Conservation (phyloP, 2,797 vertebrate genomes). For the Heterohyrax brucei region DNA sequence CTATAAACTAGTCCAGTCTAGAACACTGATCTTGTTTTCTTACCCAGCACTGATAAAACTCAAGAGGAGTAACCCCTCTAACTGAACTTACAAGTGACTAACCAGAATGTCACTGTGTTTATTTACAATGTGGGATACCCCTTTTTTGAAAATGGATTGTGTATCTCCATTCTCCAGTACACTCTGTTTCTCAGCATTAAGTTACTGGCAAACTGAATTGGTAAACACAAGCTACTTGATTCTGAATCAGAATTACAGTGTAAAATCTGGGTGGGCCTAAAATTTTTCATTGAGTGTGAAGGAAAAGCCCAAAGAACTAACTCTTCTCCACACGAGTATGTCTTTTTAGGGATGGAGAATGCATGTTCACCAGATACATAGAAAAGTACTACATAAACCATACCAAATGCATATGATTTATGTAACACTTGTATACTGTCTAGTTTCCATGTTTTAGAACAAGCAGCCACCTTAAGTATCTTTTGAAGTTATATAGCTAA, state of each 20-base stretch:
- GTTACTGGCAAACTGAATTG: constrained; percentile 12
- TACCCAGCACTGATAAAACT: neutral
- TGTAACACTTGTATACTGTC: too few species aligned
- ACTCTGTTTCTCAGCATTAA: neutral
- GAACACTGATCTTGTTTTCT: neutral
- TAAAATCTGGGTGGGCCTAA: neutral
- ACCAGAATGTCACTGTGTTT: neutral
- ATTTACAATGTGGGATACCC: neutral
- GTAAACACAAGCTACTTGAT: constrained; percentile 5
- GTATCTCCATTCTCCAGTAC: neutral
- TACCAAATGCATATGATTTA: neutral
- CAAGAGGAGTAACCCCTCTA: neutral
- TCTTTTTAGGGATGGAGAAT: neutral
- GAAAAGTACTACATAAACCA: neutral
- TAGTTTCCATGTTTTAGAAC: neutral
- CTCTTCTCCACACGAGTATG: neutral
- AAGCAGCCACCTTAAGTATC: neutral
- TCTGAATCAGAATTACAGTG: constrained; percentile 22
- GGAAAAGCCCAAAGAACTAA: neutral
- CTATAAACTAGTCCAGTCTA: neutral
- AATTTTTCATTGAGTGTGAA: neutral
- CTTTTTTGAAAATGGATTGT: neutral
- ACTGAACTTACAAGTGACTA: neutral
- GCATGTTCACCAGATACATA: too few species aligned
- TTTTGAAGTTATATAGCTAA: constrained; percentile 38